phyloP scores from a whole-genome alignment of 2,113 vertebrate species.

The Sinocyclocheilus grahami region DNA sequence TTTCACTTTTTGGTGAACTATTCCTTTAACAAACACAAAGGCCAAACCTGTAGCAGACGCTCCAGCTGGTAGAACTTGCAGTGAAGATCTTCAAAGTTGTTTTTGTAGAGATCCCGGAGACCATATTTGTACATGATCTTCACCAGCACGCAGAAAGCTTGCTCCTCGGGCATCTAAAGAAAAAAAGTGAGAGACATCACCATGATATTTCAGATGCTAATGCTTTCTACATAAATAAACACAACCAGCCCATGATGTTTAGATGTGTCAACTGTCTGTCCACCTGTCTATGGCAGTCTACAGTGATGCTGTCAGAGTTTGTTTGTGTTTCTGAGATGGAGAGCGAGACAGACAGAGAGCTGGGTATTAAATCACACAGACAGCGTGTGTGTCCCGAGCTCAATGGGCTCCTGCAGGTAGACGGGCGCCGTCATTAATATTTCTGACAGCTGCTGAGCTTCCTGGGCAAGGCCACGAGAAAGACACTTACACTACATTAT shows the following conservation, averaged over 20 bases:
- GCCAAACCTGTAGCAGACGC: constrained; percentile 89
- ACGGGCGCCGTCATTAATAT: constrained; percentile 62
- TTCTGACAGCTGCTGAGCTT: constrained; percentile 57
- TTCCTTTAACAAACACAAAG: neutral
- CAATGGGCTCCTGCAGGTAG: constrained; percentile 62
- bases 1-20: neutral
- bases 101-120: constrained; percentile 92
- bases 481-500: constrained; percentile 30
- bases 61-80: constrained; percentile 99
- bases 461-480: constrained; percentile 51
- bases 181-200: neutral
- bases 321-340: constrained; percentile 31
- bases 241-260: neutral
- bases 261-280: neutral
- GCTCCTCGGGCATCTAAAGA: constrained; percentile 96
- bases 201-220: neutral
- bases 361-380: constrained; percentile 63
- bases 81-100: constrained; percentile 98
- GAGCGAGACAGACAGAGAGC: constrained; percentile 31
- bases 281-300: neutral
- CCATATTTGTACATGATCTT: constrained; percentile 97
- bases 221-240: neutral
- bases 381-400: constrained; percentile 56
- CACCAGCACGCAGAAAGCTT: constrained; percentile 96
- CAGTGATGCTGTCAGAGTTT: constrained; percentile 8